These are phyloP conservation scores for Furnarius figulus DNA, from an alignment of 2,113 vertebrate species.

Conservation along the genomic window DNA sequence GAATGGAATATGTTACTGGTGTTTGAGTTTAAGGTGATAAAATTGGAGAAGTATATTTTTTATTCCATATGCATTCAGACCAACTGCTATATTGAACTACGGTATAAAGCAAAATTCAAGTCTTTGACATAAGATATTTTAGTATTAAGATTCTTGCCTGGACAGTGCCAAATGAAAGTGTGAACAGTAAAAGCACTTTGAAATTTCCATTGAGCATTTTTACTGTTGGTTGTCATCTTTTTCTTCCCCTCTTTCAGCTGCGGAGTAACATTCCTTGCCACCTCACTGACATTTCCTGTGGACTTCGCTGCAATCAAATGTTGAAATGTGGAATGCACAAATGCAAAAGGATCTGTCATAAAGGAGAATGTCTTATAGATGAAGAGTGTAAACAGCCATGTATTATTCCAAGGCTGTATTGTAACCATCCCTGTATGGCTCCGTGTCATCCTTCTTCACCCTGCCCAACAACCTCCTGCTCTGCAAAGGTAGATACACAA, in stretches of 20 bases:
- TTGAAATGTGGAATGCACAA: conserved; percentile 90
- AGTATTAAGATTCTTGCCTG: background rate
- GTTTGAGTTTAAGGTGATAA: background rate
- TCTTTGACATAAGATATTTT: background rate
- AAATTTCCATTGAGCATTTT: background rate
- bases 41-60: background rate
- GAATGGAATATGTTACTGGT: background rate
- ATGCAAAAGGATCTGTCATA: conserved; percentile 94
- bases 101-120: background rate
- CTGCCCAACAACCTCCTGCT: conserved; percentile 85
- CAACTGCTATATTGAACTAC: background rate
- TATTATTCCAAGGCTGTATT: conserved; percentile 80
- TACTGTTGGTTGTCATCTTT: background rate
- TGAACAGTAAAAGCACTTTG: background rate
- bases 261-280: conserved; percentile 97
- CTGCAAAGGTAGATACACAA: conserved; percentile 77
- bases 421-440: conserved; percentile 90
- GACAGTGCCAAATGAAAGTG: background rate
- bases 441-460: conserved; percentile 85
- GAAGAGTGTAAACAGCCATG: conserved; percentile 90
- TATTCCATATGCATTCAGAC: background rate
- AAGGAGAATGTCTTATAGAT: conserved; percentile 86
- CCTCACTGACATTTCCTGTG: conserved; percentile 95
- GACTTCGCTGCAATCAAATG: conserved; percentile 85
- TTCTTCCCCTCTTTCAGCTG: conserved; percentile 75